phyloP scores from a whole-genome alignment of 2,888 invertebrate species.

The Diplazon laetatorius region DNA sequence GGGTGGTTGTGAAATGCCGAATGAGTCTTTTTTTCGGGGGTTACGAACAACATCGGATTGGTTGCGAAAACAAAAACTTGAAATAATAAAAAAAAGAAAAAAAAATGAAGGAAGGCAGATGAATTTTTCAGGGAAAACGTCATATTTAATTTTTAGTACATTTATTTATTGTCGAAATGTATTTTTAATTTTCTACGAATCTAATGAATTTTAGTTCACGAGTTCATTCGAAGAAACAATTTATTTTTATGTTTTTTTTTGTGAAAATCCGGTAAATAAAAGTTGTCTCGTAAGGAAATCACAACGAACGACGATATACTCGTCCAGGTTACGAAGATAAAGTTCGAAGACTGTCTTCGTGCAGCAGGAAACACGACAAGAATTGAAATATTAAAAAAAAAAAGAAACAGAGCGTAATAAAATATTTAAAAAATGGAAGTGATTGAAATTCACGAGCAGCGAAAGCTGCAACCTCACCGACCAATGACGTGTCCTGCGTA shows the following conservation, averaged over 20 bases:
- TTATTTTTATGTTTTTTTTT: background rate
- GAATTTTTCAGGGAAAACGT: constrained; percentile 4
- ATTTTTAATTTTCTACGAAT: constrained; percentile 19
- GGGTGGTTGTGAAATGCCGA: too few relatives aligned
- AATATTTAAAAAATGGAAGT: constrained; percentile 73
- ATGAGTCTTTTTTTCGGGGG: constrained; percentile 27
- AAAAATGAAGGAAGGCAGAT: background rate
- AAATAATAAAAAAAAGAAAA: background rate
- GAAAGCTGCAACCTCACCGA: constrained; percentile 44
- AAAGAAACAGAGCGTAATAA: constrained; percentile 6
- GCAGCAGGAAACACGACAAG: too few relatives aligned
- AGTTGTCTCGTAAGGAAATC: background rate
- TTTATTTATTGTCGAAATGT: background rate
- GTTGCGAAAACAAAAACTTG: constrained; percentile 6
- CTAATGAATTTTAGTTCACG: background rate
- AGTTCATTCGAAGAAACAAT: background rate
- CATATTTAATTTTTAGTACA: constrained; percentile 14
- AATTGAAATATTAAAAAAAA: background rate
- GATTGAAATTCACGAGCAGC: constrained; percentile 68
- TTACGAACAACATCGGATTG: constrained; percentile 3
- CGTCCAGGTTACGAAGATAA: background rate
- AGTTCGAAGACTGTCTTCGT: too few relatives aligned
- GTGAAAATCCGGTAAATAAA: background rate
- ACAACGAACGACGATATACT: background rate
- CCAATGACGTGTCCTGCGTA: constrained; percentile 64